phyloP scores from a whole-genome alignment of 1,140 invertebrate species.

The Drosophila bipectinata region DNA sequence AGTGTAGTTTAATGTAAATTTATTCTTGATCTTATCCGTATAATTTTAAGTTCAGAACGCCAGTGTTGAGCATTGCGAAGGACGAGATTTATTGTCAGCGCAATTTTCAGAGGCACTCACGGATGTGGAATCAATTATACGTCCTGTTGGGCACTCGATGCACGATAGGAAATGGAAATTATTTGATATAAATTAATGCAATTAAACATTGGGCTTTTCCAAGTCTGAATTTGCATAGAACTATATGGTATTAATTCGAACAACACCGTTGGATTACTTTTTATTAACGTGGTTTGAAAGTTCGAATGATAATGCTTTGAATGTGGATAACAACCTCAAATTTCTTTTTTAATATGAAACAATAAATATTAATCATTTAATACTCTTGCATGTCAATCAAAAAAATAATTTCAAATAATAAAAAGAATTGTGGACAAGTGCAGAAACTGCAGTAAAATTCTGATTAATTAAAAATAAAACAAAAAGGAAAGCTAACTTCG shows the following conservation, averaged over 20 bases:
- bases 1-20: constrained; percentile 73
- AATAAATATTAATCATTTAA: too few relatives aligned
- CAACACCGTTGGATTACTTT: too few relatives aligned
- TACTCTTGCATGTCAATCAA: too few relatives aligned
- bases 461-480: not conserved
- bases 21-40: constrained; percentile 72
- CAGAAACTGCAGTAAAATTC: too few relatives aligned
- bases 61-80: constrained; percentile 20
- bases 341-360: too few relatives aligned
- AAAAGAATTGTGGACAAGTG: too few relatives aligned
- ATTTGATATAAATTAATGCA: constrained; percentile 61
- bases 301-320: too few relatives aligned
- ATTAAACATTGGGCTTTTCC: constrained; percentile 43
- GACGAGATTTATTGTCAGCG: constrained; percentile 51
- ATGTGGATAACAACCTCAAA: too few relatives aligned
- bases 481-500: not conserved
- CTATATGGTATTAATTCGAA: too few relatives aligned
- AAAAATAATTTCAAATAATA: too few relatives aligned
- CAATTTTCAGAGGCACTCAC: constrained; percentile 64
- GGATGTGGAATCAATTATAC: constrained; percentile 79
- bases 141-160: constrained; percentile 66
- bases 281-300: too few relatives aligned
- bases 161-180: constrained; percentile 73
- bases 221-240: not conserved
- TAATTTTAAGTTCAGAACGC: constrained; percentile 59